Percentiles rank a stretch among this genome's conserved stretches.
These are phyloP conservation scores for Platorchestia sp. DNA, from an alignment of 1,140 invertebrate species.

Conservation along the genomic window DNA sequence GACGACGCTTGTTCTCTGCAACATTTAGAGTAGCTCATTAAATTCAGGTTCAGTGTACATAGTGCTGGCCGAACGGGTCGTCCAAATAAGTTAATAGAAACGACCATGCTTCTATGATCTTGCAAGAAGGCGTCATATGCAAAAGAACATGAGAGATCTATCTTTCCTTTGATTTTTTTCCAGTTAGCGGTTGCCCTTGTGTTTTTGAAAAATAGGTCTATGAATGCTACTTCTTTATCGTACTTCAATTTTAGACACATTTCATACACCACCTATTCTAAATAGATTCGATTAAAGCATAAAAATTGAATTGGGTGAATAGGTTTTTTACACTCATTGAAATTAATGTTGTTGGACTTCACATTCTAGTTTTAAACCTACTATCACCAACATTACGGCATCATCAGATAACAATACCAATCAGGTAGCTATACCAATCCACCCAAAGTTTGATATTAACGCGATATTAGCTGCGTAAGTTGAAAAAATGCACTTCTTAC, in stretches of 20 bases:
- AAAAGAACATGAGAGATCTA: neutral
- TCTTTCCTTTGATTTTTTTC: too few species aligned
- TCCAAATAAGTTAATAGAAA: neutral
- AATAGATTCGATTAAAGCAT: neutral
- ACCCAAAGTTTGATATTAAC: neutral
- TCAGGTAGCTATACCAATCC: neutral
- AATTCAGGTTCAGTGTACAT: neutral
- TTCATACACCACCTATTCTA: too few species aligned
- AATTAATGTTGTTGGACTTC: neutral
- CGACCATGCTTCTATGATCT: neutral
- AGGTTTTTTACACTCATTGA: neutral
- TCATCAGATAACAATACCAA: neutral
- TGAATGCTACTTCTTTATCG: neutral
- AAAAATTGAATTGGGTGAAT: neutral
- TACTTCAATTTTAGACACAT: neutral
- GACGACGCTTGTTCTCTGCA: too few species aligned
- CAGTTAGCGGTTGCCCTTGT: neutral
- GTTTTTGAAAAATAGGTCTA: neutral
- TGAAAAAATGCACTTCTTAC: neutral
- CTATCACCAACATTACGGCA: neutral
- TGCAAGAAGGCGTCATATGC: neutral
- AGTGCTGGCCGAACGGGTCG: neutral
- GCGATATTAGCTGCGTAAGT: neutral
- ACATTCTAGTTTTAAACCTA: too few species aligned
- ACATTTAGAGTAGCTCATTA: neutral